Percentiles rank a stretch among this genome's conserved stretches.
Conservation (phyloP, 2,797 vertebrate species). For the Chelmon rostratus region DNA sequence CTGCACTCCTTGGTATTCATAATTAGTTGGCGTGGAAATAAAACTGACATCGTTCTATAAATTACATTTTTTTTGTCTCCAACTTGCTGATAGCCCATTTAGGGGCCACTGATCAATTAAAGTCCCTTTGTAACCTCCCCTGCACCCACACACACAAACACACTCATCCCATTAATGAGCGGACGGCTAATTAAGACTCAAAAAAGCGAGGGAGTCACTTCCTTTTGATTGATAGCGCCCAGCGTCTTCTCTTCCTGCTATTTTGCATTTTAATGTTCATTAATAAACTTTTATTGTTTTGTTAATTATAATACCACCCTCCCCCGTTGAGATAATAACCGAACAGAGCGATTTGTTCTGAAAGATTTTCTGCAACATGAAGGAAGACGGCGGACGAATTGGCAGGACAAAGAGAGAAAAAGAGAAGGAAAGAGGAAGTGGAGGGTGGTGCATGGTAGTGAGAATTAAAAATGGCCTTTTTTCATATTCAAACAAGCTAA, state of each 20-base stretch:
- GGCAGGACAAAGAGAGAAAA: conserved; percentile 44
- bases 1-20: conserved; percentile 61
- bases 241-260: conserved; percentile 88
- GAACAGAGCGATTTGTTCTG: conserved; percentile 79
- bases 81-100: conserved; percentile 92
- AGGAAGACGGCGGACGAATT: conserved; percentile 52
- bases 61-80: conserved; percentile 81
- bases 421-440: conserved; percentile 31
- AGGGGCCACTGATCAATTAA: conserved; percentile 94
- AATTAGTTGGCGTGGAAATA: conserved; percentile 82
- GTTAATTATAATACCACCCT: conserved; percentile 95
- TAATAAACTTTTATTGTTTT: conserved; percentile 99
- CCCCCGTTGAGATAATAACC: conserved; percentile 90
- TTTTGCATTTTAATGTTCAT: conserved; percentile 99
- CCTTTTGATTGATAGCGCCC: conserved; percentile 93
- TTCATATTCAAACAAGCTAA: conserved; percentile 38
- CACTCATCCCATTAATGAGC: conserved; percentile 95
- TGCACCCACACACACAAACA: conserved; percentile 73
- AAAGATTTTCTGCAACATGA: conserved; percentile 80
- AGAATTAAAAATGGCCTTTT: conserved; percentile 18
- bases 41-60: conserved; percentile 83
- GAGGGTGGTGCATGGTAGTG: conserved; percentile 4
- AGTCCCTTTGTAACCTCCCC: conserved; percentile 92
- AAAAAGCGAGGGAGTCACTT: conserved; percentile 93
- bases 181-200: conserved; percentile 98